Base-by-base conservation (phyloP, 2,113 vertebrate species). In the Ivindomyrus marchei region DNA sequence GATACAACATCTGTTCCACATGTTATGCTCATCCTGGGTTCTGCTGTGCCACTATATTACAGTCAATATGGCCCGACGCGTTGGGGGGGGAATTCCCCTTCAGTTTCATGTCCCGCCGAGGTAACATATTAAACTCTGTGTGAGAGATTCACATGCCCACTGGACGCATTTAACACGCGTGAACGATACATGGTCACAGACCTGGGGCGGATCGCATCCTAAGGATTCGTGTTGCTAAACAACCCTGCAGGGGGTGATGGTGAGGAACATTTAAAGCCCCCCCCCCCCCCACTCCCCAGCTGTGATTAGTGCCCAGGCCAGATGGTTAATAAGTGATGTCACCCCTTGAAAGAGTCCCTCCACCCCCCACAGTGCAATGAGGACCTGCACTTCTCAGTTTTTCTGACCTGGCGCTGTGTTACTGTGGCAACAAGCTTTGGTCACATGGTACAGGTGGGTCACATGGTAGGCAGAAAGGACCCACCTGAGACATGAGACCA, bases 271-370 rank as follows among this genome's bases (percentile, higher is more conserved):
- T 24, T 2, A 84, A 45, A 47, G 31, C 39, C 42, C 36, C 15
- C 5, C 17, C n/a, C 39, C 31, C 36, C 19, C 24, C n/a, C 24
- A 27, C 62, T 70, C 39, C 45, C 39, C 83, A 85, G 83, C 42
- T 85, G 39, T 46, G 83, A 85, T 47, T 85, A 85, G 83, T 31
- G 85, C 7, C 50, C 47, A 19, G 27, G 13, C 85, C 85, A 52
- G 47, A 53, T 87, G 85, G 49, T 31, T 53, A 87, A 53, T 56
- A 85, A 85, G 83, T 88, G 87, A 88, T 88, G 87, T 88, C 87
- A 88, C 53, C 87, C 52, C 56, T 42, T 56, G 39, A 88, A 62
- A 42, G 53, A 58, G n/a, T 24, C 87, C 56, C 50, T 56, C 17
- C 11, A 4, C 56, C n/a, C 50, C 27, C 50, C 49, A 27, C 45